Percentiles rank a stretch among this genome's conserved stretches.
phyloP scores from a whole-genome alignment of 2,797 vertebrate species.

The Pampus argenteus region DNA sequence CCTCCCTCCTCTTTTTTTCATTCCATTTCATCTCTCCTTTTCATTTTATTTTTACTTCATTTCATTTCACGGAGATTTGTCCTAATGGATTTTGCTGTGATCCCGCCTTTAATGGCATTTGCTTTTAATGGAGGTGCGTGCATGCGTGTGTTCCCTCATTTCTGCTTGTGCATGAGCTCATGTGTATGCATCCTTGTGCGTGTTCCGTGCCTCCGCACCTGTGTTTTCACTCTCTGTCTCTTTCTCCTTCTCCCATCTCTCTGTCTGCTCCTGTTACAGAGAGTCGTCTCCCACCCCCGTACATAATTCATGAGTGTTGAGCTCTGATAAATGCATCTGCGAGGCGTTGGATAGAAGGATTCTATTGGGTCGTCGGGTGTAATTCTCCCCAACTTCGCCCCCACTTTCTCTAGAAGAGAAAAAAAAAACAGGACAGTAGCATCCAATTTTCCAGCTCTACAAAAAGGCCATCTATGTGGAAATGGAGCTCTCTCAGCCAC shows the following conservation, averaged over 20 bases:
- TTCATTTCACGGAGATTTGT: slow-evolving; percentile 82
- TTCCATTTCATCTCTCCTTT: slow-evolving; percentile 72
- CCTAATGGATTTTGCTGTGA: slow-evolving; percentile 80
- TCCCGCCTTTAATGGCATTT: slow-evolving; percentile 72
- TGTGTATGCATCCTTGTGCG: neutral
- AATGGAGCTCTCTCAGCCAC: slow-evolving; percentile 68
- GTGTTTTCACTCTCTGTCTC: slow-evolving; percentile 39
- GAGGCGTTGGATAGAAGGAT: slow-evolving; percentile 67
- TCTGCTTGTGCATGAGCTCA: neutral
- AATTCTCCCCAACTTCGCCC: slow-evolving; percentile 61
- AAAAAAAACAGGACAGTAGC: slow-evolving; percentile 48
- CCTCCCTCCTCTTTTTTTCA: slow-evolving; percentile 43
- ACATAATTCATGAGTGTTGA: slow-evolving; percentile 79
- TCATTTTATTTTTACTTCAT: slow-evolving; percentile 77
- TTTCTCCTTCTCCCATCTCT: neutral
- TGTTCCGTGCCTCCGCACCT: slow-evolving; percentile 34
- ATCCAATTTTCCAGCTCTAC: slow-evolving; percentile 71
- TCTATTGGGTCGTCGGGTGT: slow-evolving; percentile 55
- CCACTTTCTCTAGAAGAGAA: slow-evolving; percentile 8
- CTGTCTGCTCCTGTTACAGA: slow-evolving; percentile 45
- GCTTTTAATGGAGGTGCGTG: slow-evolving; percentile 67
- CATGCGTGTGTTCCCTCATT: neutral
- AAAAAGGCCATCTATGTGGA: slow-evolving; percentile 77
- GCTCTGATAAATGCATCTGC: slow-evolving; percentile 73
- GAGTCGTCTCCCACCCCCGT: slow-evolving; percentile 57